These are phyloP conservation scores for Furnarius figulus DNA, from an alignment of 2,113 vertebrate species.

Conservation along the genomic window DNA sequence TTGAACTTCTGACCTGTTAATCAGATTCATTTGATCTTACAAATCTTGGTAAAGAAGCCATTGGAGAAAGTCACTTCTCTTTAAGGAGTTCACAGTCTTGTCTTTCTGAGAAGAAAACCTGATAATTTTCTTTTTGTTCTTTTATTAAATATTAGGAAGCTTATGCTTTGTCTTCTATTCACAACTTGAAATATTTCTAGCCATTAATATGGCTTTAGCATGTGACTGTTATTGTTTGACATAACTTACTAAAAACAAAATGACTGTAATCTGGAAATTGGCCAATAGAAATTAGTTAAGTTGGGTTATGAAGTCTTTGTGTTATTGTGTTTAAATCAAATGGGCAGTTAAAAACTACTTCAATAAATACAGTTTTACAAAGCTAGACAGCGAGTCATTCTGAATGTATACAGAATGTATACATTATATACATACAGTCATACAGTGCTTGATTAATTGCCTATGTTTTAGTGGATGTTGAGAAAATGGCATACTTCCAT, in stretches of 20 bases:
- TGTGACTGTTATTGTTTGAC: slow-evolving; percentile 6
- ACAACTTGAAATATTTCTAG: not conserved
- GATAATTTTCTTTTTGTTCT: not conserved
- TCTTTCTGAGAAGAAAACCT: not conserved
- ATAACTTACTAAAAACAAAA: not conserved
- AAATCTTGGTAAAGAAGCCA: not conserved
- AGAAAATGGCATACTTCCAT: not conserved
- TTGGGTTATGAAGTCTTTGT: not conserved
- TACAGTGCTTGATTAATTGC: not conserved
- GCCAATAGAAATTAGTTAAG: not conserved
- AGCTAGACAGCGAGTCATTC: not conserved
- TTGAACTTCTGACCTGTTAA: not conserved
- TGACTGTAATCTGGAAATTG: not conserved
- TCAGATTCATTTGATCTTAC: not conserved
- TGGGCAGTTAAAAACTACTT: not conserved
- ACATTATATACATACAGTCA: no score
- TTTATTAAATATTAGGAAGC: slow-evolving; percentile 10
- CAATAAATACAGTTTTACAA: not conserved
- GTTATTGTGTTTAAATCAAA: not conserved
- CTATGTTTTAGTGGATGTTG: not conserved
- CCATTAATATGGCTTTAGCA: not conserved
- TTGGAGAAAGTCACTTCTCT: not conserved
- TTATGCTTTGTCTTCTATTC: slow-evolving; percentile 7
- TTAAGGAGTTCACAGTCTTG: not conserved
- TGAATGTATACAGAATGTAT: no score